Evolutionary conservation across 2,888 invertebrate genomes (phyloP), one percentile per base, ranked within the genome.

Genomic region (Pardosa pseudoannulata): DNA sequence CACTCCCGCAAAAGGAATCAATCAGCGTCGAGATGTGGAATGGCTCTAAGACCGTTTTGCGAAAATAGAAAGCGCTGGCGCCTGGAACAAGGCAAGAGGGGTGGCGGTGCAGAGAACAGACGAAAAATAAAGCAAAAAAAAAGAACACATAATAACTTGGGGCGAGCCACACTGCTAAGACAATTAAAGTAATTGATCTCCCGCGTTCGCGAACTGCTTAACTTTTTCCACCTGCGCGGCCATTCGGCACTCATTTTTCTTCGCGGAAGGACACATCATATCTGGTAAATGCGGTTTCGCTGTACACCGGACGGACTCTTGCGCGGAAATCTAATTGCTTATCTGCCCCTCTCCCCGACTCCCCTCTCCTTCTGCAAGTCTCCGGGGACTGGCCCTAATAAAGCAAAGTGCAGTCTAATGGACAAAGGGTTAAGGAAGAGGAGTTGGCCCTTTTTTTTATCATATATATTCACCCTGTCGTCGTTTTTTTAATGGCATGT

Each of bases 181-280:
- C 46, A 46, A 46, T 46, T 46, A 46, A 46, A 46, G 46, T 46
- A 46, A 46, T 46, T 46, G 46, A 46, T 46, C 46, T 36, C 5
- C 36, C 36, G 5, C 36, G n/a, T n/a, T n/a, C n/a, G n/a, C 36
- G 36, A 36, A 36, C 36, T 11, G 46, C 46, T 46, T 46, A 46
- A 46, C 5, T 16, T 16, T 46, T 46, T 46, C 16, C 46, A 46
- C 46, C 46, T 46, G 46, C 46, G 5, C 16, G 9, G 9, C 46
- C 11, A 6, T 6, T 46, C 46, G 46, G 46, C 46, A 46, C 46
- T 46, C 46, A 46, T 46, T 46, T 46, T 46, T 46, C 46, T 46
- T 46, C 9, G 46, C 46, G 46, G 46, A 46, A 16, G 46, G 46
- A 46, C 46, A 46, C n/a, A 16, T 46, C 46, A 46, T 46, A 46